Conservation (phyloP, 2,113 vertebrate species). For the Muntiacus reevesi region DNA sequence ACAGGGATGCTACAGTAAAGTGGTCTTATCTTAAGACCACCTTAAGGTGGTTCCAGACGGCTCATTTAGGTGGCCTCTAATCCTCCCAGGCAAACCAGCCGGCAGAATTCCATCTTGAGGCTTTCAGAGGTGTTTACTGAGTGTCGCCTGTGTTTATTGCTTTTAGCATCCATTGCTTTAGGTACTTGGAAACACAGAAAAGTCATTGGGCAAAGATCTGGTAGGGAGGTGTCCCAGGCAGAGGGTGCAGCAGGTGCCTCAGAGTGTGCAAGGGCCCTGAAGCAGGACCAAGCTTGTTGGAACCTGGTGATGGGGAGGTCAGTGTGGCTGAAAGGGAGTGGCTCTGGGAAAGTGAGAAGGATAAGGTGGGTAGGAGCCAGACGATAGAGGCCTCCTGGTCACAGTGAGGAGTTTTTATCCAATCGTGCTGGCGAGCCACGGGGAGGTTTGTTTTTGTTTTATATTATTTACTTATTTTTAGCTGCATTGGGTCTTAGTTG, state of each 20-base stretch:
- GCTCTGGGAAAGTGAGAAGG: neutral
- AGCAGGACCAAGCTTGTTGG: neutral
- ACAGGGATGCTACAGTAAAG: neutral
- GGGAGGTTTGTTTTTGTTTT: neutral
- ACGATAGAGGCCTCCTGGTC: neutral
- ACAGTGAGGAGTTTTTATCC: neutral
- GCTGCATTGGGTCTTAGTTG: neutral
- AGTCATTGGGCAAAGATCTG: neutral
- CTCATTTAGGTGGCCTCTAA: fast-evolving
- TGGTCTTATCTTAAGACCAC: neutral
- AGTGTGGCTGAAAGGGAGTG: neutral
- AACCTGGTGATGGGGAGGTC: neutral
- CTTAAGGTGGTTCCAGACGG: neutral
- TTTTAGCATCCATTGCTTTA: neutral
- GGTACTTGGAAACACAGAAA: neutral
- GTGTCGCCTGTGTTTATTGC: neutral
- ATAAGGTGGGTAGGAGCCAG: neutral
- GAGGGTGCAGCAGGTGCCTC: neutral
- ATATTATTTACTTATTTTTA: neutral
- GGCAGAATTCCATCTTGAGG: neutral
- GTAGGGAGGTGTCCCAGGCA: neutral
- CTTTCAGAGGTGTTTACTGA: neutral
- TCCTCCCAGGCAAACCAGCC: neutral
- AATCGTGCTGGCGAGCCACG: fast-evolving
- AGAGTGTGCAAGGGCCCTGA: neutral